Evolutionary conservation across 2,797 vertebrate species (phyloP).

Genomic region (Labeo calbasu): DNA sequence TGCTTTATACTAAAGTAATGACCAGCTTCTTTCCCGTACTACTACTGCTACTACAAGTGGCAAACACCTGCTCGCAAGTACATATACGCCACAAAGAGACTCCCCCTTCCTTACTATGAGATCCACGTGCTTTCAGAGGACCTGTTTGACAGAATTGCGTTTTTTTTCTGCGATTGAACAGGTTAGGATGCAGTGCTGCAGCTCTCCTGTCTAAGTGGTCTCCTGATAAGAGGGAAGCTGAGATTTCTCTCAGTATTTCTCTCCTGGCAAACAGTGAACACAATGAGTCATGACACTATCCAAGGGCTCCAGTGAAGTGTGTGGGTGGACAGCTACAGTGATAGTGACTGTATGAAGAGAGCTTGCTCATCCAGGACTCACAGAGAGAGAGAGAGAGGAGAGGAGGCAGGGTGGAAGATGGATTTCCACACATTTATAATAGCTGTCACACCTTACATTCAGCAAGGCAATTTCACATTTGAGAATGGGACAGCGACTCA

Average conservation of each 20-base stretch:
- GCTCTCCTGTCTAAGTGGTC: slow-evolving; percentile 51
- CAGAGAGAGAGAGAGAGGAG: slow-evolving; percentile 28
- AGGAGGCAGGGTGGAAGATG: slow-evolving; percentile 66
- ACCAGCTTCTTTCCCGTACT: neutral
- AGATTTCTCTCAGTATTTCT: slow-evolving; percentile 59
- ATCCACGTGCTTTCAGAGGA: slow-evolving; percentile 25
- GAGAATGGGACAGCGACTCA: slow-evolving; percentile 67
- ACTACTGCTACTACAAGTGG: slow-evolving; percentile 12
- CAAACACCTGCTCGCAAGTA: slow-evolving; percentile 28
- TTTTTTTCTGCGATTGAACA: slow-evolving; percentile 37
- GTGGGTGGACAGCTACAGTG: slow-evolving; percentile 63
- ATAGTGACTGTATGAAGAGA: slow-evolving; percentile 62
- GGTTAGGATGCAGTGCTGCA: slow-evolving; percentile 34
- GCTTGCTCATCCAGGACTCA: slow-evolving; percentile 47
- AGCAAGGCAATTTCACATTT: slow-evolving; percentile 69
- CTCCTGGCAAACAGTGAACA: slow-evolving; percentile 61
- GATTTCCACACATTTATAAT: slow-evolving; percentile 74
- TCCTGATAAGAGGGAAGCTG: slow-evolving; percentile 54
- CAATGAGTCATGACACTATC: slow-evolving; percentile 65
- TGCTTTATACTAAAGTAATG: neutral
- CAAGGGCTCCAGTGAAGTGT: slow-evolving; percentile 57
- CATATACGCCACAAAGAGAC: slow-evolving; percentile 31
- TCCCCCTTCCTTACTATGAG: slow-evolving; percentile 7
- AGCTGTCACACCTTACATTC: slow-evolving; percentile 71
- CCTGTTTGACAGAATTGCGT: slow-evolving; percentile 39